phyloP scores from a whole-genome alignment of 2,797 vertebrate genomes.

The Falco naumanni region DNA sequence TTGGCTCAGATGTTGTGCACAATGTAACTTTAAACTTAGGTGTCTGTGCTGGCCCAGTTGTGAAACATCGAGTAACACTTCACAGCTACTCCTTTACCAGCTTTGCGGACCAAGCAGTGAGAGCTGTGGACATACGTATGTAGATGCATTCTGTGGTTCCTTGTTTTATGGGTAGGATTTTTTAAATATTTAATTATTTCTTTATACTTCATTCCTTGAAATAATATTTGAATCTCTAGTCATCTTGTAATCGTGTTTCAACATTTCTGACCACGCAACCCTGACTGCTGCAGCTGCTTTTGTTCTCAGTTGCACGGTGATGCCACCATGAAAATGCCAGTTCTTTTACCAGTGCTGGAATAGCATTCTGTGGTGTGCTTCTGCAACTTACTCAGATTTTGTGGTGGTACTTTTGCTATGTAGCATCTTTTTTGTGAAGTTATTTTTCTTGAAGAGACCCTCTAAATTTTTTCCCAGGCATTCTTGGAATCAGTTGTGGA shows the following conservation, averaged over 20 bases:
- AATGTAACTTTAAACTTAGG: not conserved
- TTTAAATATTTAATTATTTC: not conserved
- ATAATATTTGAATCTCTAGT: not conserved
- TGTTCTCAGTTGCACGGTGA: not conserved
- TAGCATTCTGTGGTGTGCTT: not conserved
- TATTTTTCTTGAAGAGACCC: not conserved
- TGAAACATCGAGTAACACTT: not conserved
- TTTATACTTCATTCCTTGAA: not conserved
- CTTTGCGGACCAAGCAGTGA: not conserved
- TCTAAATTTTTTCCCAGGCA: not conserved
- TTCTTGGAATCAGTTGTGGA: not conserved
- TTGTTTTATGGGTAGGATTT: not conserved
- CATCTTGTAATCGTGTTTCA: not conserved
- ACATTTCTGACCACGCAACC: not conserved
- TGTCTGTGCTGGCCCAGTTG: not conserved
- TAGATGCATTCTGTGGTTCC: not conserved
- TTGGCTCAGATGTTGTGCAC: fast-evolving
- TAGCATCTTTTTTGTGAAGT: not conserved
- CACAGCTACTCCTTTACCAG: not conserved
- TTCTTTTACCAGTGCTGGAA: not conserved
- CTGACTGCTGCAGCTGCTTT: not conserved
- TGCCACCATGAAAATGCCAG: not conserved
- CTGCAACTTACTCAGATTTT: not conserved
- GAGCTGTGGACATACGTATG: not conserved
- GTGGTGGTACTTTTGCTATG: not conserved